Evolutionary conservation across 2,113 vertebrate species (phyloP).

Genomic region (Cavia aperea): DNA sequence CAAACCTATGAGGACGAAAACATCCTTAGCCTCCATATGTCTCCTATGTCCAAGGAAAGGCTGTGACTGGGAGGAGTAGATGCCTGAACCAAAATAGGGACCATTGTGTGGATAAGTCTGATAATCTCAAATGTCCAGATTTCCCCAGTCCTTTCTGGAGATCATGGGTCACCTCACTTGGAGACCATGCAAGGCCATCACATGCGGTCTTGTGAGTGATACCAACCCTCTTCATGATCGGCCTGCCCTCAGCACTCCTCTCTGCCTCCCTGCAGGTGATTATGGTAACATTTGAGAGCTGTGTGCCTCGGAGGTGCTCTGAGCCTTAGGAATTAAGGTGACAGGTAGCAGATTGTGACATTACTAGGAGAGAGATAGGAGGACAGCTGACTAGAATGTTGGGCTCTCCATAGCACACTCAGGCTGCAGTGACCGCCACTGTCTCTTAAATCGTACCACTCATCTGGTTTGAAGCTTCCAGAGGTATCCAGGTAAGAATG

Average conservation of each 20-base stretch:
- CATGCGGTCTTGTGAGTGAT: not conserved
- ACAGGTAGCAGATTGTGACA: not conserved
- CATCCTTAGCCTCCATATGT: not conserved
- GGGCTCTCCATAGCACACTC: not conserved
- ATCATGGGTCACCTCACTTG: not conserved
- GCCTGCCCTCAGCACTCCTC: not conserved
- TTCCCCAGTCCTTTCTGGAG: not conserved
- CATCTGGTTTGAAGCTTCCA: not conserved
- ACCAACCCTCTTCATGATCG: not conserved
- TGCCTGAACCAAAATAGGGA: not conserved
- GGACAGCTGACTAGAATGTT: not conserved
- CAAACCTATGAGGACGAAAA: not conserved
- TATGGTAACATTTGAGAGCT: not conserved
- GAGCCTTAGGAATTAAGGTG: not conserved
- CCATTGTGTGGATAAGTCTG: not conserved
- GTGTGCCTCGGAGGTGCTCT: not conserved
- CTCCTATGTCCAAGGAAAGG: not conserved
- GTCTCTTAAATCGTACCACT: not conserved
- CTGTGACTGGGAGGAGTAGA: not conserved
- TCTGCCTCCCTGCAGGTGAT: not conserved
- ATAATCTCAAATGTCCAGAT: not conserved
- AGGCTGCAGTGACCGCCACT: not conserved
- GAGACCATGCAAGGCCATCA: not conserved
- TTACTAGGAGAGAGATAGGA: not conserved
- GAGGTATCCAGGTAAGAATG: not conserved